Percentiles rank a stretch among this genome's conserved stretches.
Evolutionary conservation across 1,140 invertebrate species (phyloP).

Genomic region (Ceratina australensis): DNA sequence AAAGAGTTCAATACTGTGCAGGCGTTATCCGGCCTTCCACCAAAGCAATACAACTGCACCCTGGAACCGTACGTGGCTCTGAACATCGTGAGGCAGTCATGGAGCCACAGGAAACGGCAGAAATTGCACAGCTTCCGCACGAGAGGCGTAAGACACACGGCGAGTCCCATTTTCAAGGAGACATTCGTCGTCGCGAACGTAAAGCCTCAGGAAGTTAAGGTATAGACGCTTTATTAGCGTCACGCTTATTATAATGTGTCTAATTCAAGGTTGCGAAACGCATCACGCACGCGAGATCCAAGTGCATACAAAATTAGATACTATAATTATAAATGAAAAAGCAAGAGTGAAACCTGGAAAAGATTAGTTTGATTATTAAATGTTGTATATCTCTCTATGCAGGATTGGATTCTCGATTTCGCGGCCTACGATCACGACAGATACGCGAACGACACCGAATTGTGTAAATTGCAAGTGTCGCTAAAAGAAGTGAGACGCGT

Average conservation of each 20-base stretch:
- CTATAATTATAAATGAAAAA: too few species aligned
- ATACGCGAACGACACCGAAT: conserved; percentile 76
- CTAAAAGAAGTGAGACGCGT: conserved; percentile 72
- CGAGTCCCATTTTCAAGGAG: conserved; percentile 76
- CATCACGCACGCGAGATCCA: conserved; percentile 8
- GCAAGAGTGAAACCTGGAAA: too few species aligned
- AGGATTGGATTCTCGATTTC: conserved; percentile 77
- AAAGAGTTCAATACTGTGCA: conserved; percentile 34
- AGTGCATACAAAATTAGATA: too few species aligned
- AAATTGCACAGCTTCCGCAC: conserved; percentile 76
- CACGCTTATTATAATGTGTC: not conserved
- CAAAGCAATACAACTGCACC: conserved; percentile 76
- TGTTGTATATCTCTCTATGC: conserved; percentile 8
- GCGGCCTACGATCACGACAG: conserved; percentile 74
- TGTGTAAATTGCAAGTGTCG: conserved; percentile 72
- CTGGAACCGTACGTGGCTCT: conserved; percentile 76
- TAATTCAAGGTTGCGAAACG: conserved; percentile 17
- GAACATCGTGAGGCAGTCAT: conserved; percentile 74
- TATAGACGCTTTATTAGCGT: conserved; percentile 34
- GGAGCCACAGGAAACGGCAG: conserved; percentile 74
- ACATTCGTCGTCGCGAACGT: conserved; percentile 75
- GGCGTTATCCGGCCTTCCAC: conserved; percentile 75
- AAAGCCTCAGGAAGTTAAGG: conserved; percentile 74
- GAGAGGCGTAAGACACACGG: conserved; percentile 73
- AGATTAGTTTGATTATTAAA: too few species aligned